phyloP scores from a whole-genome alignment of 2,888 invertebrate genomes.

The Lasioglossum morio region DNA sequence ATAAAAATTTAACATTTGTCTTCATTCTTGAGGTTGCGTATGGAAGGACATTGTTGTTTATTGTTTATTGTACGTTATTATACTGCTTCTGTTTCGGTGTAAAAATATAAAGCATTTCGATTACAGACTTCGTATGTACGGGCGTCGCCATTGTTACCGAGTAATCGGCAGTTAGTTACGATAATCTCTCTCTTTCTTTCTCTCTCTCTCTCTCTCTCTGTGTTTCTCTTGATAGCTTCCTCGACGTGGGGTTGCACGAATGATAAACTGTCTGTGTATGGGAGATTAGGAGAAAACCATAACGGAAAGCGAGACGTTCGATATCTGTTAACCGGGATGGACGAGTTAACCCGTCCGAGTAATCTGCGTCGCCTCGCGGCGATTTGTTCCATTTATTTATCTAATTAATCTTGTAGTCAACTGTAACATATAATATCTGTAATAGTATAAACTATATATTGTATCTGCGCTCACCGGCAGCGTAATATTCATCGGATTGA shows the following conservation, averaged over 20 bases:
- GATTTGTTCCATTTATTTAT: slow-evolving; percentile 6
- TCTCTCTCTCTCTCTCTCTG: slow-evolving; percentile 61
- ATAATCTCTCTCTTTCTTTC: slow-evolving; percentile 62
- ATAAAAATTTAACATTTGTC: slow-evolving; percentile 83
- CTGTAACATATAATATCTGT: slow-evolving; percentile 14
- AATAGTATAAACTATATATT: slow-evolving; percentile 16
- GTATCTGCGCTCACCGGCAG: background rate
- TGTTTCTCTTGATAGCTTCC: slow-evolving; percentile 43
- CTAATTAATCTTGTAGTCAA: slow-evolving; percentile 13
- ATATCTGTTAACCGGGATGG: background rate
- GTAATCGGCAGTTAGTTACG: slow-evolving; percentile 69
- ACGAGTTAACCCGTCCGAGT: background rate
- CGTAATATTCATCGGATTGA: background rate
- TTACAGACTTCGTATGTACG: slow-evolving; percentile 79
- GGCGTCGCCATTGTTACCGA: slow-evolving; percentile 74
- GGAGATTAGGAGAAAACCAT: background rate
- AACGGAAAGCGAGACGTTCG: background rate
- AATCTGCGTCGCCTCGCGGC: slow-evolving; percentile 2
- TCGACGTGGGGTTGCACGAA: slow-evolving; percentile 66
- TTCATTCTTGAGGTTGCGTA: slow-evolving; percentile 82
- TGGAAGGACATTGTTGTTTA: slow-evolving; percentile 82
- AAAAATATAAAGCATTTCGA: slow-evolving; percentile 84
- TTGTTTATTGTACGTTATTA: slow-evolving; percentile 81
- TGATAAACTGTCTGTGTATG: background rate
- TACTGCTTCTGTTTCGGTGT: slow-evolving; percentile 79